Percentiles rank a stretch among this genome's conserved stretches.
Evolutionary conservation across 2,888 invertebrate genomes (phyloP).

Genomic region (Argyresthia goedartella): DNA sequence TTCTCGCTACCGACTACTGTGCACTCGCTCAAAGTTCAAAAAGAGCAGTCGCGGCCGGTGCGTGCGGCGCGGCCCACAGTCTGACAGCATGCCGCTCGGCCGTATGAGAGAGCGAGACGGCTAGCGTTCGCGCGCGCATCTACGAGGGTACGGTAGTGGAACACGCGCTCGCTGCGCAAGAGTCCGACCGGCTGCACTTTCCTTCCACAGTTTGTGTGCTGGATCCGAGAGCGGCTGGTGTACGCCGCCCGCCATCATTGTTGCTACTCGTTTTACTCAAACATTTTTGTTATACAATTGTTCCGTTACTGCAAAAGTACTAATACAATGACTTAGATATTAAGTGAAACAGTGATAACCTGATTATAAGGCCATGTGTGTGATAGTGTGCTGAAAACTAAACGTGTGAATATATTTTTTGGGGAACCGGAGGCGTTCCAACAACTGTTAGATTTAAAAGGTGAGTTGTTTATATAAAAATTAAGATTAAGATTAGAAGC

Average conservation of each 20-base stretch:
- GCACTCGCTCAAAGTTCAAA: slow-evolving; percentile 35
- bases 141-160: slow-evolving; percentile 40
- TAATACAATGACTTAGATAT: slow-evolving; percentile 47
- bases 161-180: slow-evolving; percentile 36
- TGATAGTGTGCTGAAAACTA: slow-evolving; percentile 39
- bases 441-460: slow-evolving; percentile 66
- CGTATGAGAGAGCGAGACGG: background rate
- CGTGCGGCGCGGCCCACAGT: slow-evolving; percentile 6
- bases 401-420: slow-evolving; percentile 30
- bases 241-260: slow-evolving; percentile 37
- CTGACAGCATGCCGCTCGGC: slow-evolving; percentile 12
- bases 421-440: slow-evolving; percentile 39
- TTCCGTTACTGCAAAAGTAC: slow-evolving; percentile 30
- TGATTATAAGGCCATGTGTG: slow-evolving; percentile 37
- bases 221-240: slow-evolving; percentile 56
- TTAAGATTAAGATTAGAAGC: slow-evolving; percentile 49
- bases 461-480: slow-evolving; percentile 63
- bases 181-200: slow-evolving; percentile 41
- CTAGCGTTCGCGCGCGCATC: slow-evolving; percentile 37
- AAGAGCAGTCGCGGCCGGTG: slow-evolving; percentile 18
- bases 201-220: slow-evolving; percentile 58
- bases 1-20: slow-evolving; percentile 58
- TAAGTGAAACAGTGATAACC: slow-evolving; percentile 31
- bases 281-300: slow-evolving; percentile 28
- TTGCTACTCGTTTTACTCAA: slow-evolving; percentile 52